Percentiles rank a stretch among this genome's conserved stretches.
Evolutionary conservation across 1,140 invertebrate species (phyloP).

Genomic region (Sesamia nonagrioides): DNA sequence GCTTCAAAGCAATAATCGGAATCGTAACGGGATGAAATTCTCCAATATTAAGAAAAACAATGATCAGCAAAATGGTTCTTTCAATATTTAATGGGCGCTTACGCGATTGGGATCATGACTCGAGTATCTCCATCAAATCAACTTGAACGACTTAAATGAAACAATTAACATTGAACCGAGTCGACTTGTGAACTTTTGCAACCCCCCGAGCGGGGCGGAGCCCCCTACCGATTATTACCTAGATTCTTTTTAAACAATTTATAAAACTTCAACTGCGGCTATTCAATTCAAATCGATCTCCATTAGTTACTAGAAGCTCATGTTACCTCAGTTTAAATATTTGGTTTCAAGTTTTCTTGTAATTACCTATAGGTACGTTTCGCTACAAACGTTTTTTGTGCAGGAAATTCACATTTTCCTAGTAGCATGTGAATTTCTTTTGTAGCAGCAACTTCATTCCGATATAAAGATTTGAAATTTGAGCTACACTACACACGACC

Average conservation of each 20-base stretch:
- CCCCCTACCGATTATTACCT: conserved; percentile 58
- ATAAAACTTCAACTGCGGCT: conserved; percentile 54
- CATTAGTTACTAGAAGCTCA: conserved; percentile 48
- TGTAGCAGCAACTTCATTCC: background rate
- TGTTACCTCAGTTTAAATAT: conserved; percentile 34
- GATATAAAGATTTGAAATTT: background rate
- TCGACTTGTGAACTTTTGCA: conserved; percentile 66
- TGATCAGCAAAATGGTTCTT: conserved; percentile 48
- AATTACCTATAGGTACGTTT: conserved; percentile 11
- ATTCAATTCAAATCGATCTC: conserved; percentile 57
- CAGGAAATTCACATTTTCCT: background rate
- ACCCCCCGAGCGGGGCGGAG: conserved; percentile 50
- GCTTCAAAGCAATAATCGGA: conserved; percentile 20
- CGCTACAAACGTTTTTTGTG: background rate
- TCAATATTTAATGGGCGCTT: conserved; percentile 45
- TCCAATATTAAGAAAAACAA: conserved; percentile 46
- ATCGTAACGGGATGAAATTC: conserved; percentile 31
- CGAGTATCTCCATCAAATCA: conserved; percentile 59
- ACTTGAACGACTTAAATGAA: conserved; percentile 66
- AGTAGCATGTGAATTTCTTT: background rate
- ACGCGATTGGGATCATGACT: conserved; percentile 46
- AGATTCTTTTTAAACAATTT: conserved; percentile 76
- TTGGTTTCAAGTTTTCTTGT: conserved; percentile 11
- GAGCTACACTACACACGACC: background rate
- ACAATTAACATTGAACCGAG: conserved; percentile 71